These are phyloP conservation scores for Elaeidobius kamerunicus DNA, from an alignment of 2,888 invertebrate genomes.

Conservation along the genomic window DNA sequence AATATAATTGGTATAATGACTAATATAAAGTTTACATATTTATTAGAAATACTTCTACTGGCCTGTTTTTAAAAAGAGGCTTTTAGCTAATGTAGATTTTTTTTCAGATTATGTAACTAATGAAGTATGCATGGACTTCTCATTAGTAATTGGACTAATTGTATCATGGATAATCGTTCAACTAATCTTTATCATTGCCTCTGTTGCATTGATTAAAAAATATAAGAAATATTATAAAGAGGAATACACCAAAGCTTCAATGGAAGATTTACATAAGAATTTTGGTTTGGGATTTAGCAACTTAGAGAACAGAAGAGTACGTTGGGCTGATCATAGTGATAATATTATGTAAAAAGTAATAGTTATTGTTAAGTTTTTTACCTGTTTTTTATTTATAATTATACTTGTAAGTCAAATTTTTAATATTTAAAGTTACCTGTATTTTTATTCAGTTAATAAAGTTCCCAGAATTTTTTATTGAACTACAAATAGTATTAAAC, in stretches of 20 bases:
- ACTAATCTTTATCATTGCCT: constrained; percentile 54
- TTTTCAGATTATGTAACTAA: constrained; percentile 45
- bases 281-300: constrained; percentile 61
- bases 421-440: too few species aligned
- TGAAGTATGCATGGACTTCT: constrained; percentile 49
- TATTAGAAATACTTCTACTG: too few species aligned
- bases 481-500: too few species aligned
- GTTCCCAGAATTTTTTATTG: too few species aligned
- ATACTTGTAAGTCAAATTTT: too few species aligned
- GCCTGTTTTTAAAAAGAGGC: not conserved
- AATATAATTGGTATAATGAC: too few species aligned
- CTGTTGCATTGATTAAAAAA: constrained; percentile 54
- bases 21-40: too few species aligned
- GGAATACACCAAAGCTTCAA: constrained; percentile 49
- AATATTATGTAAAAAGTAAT: constrained; percentile 30
- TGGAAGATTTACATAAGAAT: constrained; percentile 56
- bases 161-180: constrained; percentile 56
- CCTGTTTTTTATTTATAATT: too few species aligned
- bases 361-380: too few species aligned
- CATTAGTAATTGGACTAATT: constrained; percentile 59
- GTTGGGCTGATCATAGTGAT: constrained; percentile 60
- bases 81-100: not conserved
- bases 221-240: constrained; percentile 54
- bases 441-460: too few species aligned
- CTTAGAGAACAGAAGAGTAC: constrained; percentile 65